phyloP scores from a whole-genome alignment of 1,140 invertebrate species.

The Drosophila sp. region DNA sequence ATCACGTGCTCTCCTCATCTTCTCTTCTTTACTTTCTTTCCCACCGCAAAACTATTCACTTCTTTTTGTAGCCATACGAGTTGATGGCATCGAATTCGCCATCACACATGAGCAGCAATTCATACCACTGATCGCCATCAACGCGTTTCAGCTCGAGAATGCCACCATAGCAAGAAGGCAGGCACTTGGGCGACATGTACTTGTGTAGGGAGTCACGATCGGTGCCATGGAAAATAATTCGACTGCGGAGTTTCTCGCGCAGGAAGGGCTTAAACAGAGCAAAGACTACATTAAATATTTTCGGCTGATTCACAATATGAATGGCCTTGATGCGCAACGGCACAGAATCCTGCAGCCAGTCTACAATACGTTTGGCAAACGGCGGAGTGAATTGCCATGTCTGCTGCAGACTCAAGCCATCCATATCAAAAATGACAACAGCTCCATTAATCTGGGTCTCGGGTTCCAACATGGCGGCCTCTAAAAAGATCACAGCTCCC shows the following conservation, averaged over 20 bases:
- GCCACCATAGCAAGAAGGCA: slow-evolving; percentile 92
- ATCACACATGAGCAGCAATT: slow-evolving; percentile 88
- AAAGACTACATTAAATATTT: slow-evolving; percentile 94
- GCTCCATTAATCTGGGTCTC: slow-evolving; percentile 90
- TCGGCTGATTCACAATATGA: slow-evolving; percentile 94
- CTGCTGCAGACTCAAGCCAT: slow-evolving; percentile 90
- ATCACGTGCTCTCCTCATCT: slow-evolving; percentile 8
- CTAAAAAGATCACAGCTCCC: slow-evolving; percentile 90
- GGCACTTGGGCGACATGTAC: slow-evolving; percentile 89
- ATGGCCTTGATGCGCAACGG: slow-evolving; percentile 92
- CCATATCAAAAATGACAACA: slow-evolving; percentile 92
- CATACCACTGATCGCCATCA: slow-evolving; percentile 88
- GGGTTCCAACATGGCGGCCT: slow-evolving; percentile 91
- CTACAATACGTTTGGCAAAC: slow-evolving; percentile 92
- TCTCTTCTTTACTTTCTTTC: neutral
- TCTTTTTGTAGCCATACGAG: slow-evolving; percentile 89
- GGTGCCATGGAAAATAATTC: slow-evolving; percentile 92
- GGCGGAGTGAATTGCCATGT: slow-evolving; percentile 92
- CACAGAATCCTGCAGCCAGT: slow-evolving; percentile 91
- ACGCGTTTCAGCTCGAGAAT: slow-evolving; percentile 87
- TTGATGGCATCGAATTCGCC: slow-evolving; percentile 90
- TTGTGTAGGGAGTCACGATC: slow-evolving; percentile 92
- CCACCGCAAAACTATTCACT: slow-evolving; percentile 23
- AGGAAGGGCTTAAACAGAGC: slow-evolving; percentile 94
- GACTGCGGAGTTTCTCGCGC: slow-evolving; percentile 88